phyloP scores from a whole-genome alignment of 2,797 vertebrate species.

The Gouania willdenowi region DNA sequence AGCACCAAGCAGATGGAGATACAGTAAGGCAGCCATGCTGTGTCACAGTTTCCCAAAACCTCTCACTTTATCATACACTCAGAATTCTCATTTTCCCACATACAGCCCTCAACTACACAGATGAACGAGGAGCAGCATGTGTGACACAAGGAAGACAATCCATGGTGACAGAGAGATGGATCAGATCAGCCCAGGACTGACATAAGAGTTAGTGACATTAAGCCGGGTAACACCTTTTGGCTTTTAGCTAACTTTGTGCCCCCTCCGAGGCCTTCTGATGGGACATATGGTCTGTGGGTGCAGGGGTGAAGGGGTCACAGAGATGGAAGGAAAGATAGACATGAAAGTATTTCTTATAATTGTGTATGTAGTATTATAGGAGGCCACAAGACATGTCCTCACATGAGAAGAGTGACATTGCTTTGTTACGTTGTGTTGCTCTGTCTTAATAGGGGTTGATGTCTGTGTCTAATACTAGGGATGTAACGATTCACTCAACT shows the following conservation, averaged over 20 bases:
- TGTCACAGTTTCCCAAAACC: constrained; percentile 22
- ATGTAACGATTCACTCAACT: no score
- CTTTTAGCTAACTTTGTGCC: constrained; percentile 47
- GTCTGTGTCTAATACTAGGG: no score
- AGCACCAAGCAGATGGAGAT: constrained; percentile 44
- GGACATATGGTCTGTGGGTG: constrained; percentile 49
- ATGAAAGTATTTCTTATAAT: no score
- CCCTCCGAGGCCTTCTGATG: constrained; percentile 10
- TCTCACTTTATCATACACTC: constrained; percentile 2
- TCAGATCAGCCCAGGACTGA: constrained; percentile 55
- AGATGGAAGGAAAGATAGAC: constrained; percentile 2
- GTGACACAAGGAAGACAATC: background rate
- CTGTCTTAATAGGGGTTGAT: no score
- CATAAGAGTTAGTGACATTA: constrained; percentile 63
- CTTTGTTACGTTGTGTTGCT: no score
- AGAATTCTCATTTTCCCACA: constrained; percentile 23
- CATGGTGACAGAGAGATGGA: constrained; percentile 15
- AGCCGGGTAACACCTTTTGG: constrained; percentile 62
- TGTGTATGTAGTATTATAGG: no score
- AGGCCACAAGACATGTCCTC: no score
- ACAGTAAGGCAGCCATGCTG: constrained; percentile 31
- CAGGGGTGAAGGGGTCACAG: background rate
- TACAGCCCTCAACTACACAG: constrained; percentile 17
- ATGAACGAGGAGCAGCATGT: constrained; percentile 16
- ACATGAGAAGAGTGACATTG: no score